A percentile compares a stretch with the other conserved stretches of the same genome.
phyloP scores from a whole-genome alignment of 2,797 vertebrate species.

The Pangasius larnaudii region DNA sequence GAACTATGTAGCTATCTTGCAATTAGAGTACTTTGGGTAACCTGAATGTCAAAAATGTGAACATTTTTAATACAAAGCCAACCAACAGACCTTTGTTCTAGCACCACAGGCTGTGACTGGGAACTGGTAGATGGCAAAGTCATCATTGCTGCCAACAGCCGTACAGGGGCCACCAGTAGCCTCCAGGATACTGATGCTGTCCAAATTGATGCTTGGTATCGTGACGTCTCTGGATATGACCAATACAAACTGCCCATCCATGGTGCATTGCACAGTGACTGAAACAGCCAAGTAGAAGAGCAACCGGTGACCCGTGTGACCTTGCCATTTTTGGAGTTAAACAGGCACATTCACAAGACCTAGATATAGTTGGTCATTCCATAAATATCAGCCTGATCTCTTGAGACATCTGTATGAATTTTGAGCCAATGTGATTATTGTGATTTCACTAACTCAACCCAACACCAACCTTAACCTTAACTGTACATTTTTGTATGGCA shows the following conservation, averaged over 20 bases:
- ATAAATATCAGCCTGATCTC: background rate
- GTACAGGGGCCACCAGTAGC: conserved; percentile 57
- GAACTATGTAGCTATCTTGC: background rate
- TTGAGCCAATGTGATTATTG: background rate
- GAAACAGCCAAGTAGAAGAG: conserved; percentile 8
- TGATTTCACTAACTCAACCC: background rate
- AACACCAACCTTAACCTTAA: background rate
- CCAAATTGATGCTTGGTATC: conserved; percentile 66
- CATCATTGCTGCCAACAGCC: conserved; percentile 61
- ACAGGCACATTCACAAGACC: background rate
- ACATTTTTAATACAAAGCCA: background rate
- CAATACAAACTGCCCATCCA: conserved; percentile 77
- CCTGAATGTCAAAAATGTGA: background rate
- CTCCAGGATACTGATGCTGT: conserved; percentile 67
- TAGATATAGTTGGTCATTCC: background rate
- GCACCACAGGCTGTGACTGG: conserved; percentile 75
- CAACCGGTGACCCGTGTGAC: background rate
- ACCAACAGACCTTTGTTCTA: conserved; percentile 59
- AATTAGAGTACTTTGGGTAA: background rate
- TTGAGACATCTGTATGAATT: background rate
- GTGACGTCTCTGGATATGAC: conserved; percentile 73
- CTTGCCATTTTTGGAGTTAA: background rate
- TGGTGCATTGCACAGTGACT: conserved; percentile 80
- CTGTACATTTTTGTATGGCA: background rate
- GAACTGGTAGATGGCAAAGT: conserved; percentile 76